A percentile compares a stretch with the other conserved stretches of the same genome.
Conservation (phyloP, 2,888 invertebrate species). For the Drosophila aldrichi region DNA sequence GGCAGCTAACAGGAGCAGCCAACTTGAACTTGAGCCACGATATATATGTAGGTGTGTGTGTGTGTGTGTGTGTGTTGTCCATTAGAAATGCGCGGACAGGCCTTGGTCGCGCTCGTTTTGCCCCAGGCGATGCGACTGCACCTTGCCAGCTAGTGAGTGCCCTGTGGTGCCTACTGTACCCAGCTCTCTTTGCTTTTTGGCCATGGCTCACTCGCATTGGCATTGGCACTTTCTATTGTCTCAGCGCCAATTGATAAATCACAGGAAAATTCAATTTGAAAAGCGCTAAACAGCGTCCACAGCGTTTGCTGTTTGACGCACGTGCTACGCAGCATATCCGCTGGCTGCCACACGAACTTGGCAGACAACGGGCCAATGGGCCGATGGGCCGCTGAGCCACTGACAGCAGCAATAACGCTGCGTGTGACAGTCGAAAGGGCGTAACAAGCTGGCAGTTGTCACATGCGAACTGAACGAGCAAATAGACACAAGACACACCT, state of each 20-base stretch:
- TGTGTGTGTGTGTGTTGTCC: slow-evolving; percentile 24
- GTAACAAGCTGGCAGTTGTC: slow-evolving; percentile 67
- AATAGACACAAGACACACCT: slow-evolving; percentile 60
- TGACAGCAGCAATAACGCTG: slow-evolving; percentile 64
- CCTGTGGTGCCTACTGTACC: slow-evolving; percentile 60
- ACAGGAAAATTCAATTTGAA: slow-evolving; percentile 70
- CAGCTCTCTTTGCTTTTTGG: slow-evolving; percentile 16
- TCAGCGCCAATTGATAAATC: slow-evolving; percentile 62
- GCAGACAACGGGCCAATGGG: neutral
- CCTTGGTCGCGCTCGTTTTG: slow-evolving; percentile 35
- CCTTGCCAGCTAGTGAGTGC: slow-evolving; percentile 36
- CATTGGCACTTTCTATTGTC: slow-evolving; percentile 70
- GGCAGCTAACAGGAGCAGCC: slow-evolving; percentile 51
- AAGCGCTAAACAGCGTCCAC: slow-evolving; percentile 42
- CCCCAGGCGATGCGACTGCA: slow-evolving; percentile 54
- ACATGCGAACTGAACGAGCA: slow-evolving; percentile 34
- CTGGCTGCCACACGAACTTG: slow-evolving; percentile 33
- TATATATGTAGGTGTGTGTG: neutral
- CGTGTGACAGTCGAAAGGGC: slow-evolving; percentile 70
- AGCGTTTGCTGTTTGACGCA: slow-evolving; percentile 22
- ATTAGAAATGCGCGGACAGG: slow-evolving; percentile 78
- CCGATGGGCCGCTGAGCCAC: slow-evolving; percentile 14
- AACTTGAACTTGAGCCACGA: slow-evolving; percentile 53
- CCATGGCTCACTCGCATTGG: slow-evolving; percentile 41
- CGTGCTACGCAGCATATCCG: slow-evolving; percentile 47